Evolutionary conservation across 2,113 vertebrate genomes (phyloP).

Genomic region (Anguilla rostrata): DNA sequence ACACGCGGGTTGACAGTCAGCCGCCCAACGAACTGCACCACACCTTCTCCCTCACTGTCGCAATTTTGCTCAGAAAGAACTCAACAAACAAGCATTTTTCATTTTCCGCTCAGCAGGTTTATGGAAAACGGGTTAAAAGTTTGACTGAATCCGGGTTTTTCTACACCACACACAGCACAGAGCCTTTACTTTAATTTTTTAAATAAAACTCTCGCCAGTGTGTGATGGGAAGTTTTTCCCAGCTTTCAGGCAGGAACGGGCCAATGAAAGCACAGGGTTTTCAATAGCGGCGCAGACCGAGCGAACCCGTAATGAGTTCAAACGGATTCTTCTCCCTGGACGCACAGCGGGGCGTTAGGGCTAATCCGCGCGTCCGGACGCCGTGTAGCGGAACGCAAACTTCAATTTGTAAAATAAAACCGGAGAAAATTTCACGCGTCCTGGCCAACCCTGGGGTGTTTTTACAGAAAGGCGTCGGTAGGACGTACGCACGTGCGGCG

Average conservation of each 20-base stretch:
- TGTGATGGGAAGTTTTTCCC: not conserved
- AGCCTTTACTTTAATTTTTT: not conserved
- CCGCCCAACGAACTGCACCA: no score
- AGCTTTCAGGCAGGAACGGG: not conserved
- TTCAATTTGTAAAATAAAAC: not conserved
- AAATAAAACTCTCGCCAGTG: not conserved
- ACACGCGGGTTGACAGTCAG: no score
- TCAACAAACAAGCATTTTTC: not conserved
- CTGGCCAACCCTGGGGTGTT: not conserved
- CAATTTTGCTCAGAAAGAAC: not conserved
- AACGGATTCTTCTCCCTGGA: not conserved
- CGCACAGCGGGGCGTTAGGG: not conserved
- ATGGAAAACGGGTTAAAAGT: not conserved
- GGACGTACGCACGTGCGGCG: not conserved
- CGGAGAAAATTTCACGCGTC: not conserved
- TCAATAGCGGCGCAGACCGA: not conserved
- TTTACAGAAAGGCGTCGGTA: not conserved
- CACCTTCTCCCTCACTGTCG: no score
- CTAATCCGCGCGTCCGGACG: not conserved
- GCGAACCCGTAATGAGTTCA: not conserved
- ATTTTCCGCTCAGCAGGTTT: not conserved
- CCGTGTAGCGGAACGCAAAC: not conserved
- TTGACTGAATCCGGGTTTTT: not conserved
- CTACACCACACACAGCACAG: not conserved
- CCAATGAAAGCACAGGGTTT: not conserved